These are phyloP conservation scores for Sialia sialis DNA, from an alignment of 2,113 vertebrate genomes.

Conservation along the genomic window DNA sequence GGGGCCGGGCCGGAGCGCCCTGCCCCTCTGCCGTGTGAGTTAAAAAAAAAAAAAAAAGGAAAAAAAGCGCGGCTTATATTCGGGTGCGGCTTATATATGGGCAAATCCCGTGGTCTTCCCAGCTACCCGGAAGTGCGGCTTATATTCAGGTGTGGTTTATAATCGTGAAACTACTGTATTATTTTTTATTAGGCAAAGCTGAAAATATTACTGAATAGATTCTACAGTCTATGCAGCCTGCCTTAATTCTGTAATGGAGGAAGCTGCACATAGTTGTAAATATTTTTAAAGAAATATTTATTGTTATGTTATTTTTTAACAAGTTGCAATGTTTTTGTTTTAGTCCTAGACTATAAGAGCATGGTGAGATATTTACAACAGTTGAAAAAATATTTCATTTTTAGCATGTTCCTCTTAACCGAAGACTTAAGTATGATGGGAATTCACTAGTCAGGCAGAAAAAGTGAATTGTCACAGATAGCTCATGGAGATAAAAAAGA, in stretches of 20 bases:
- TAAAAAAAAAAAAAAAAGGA: no score
- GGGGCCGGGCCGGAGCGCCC: no score
- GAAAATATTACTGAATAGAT: neutral
- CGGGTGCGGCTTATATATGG: no score
- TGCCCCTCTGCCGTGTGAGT: no score
- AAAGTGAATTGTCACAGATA: neutral
- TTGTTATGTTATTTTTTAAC: neutral
- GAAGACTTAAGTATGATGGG: neutral
- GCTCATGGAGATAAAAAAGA: neutral
- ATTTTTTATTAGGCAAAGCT: neutral
- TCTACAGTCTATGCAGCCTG: neutral
- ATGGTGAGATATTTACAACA: neutral
- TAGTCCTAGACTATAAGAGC: neutral
- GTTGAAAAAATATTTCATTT: neutral
- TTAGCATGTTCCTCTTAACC: neutral
- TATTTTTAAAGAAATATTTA: constrained; percentile 12
- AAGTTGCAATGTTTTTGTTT: neutral
- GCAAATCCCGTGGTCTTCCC: no score
- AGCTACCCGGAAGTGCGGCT: no score
- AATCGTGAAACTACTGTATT: no score
- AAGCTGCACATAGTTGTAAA: neutral
- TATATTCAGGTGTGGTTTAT: no score
- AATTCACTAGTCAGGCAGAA: neutral
- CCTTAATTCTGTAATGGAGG: neutral
- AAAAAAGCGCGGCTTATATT: no score